Conservation (phyloP, 1,140 invertebrate genomes). For the Helicorthomorpha holstii region DNA sequence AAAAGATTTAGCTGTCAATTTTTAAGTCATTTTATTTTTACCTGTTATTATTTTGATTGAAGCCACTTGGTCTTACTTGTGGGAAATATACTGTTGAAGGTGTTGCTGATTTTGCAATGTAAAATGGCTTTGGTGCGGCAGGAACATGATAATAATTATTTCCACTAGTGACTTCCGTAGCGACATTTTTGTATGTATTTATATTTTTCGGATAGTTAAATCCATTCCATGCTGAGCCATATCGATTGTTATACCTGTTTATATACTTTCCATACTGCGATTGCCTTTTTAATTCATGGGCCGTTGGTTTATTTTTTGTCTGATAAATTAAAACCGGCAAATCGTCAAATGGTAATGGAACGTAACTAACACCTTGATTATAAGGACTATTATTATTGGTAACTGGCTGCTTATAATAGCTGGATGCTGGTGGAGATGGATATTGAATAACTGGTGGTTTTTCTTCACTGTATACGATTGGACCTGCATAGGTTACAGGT, state of each 20-base stretch:
- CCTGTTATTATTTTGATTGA: not conserved
- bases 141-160: not conserved
- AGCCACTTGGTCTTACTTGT: not conserved
- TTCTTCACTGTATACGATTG: slow-evolving; percentile 28
- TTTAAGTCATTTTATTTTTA: too few species aligned
- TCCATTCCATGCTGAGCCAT: not conserved
- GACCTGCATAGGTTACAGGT: slow-evolving; percentile 25
- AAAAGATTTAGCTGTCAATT: too few species aligned
- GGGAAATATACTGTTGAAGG: not conserved
- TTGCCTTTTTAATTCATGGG: slow-evolving; percentile 20
- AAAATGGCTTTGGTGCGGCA: not conserved
- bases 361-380: slow-evolving; percentile 21
- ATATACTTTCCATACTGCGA: not conserved
- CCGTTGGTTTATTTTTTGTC: slow-evolving; percentile 22
- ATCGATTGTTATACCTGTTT: not conserved
- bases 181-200: too few species aligned
- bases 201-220: too few species aligned
- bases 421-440: slow-evolving; percentile 19
- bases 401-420: slow-evolving; percentile 11
- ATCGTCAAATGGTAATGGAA: slow-evolving; percentile 28
- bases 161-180: not conserved
- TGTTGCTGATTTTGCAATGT: not conserved
- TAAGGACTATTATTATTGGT: not conserved
- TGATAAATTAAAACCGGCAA: slow-evolving; percentile 27
- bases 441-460: slow-evolving; percentile 29